Conservation (phyloP, 2,888 invertebrate species). For the Scaptodrosophila latifasciaeformis region DNA sequence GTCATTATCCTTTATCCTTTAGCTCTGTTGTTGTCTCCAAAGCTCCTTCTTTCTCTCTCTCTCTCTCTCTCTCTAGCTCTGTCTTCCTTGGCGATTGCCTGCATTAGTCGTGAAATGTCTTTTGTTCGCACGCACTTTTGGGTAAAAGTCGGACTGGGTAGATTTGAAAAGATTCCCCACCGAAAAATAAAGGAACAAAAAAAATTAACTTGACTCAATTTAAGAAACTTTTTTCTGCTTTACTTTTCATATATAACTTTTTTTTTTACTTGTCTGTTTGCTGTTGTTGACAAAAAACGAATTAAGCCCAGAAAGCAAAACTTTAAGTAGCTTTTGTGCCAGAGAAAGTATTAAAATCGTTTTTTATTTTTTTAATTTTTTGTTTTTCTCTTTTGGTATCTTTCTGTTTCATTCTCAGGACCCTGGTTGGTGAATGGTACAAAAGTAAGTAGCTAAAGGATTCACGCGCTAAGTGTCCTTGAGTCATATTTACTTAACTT, state of each 20-base stretch:
- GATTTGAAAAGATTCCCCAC: no score
- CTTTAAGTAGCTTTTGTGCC: conserved; percentile 65
- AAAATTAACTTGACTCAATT: conserved; percentile 63
- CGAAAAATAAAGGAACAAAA: conserved; percentile 11
- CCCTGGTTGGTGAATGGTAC: conserved; percentile 9
- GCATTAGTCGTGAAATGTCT: conserved; percentile 34
- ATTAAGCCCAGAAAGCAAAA: conserved; percentile 55
- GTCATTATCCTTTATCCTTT: conserved; percentile 66
- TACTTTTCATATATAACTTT: conserved; percentile 28
- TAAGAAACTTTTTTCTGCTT: conserved; percentile 45
- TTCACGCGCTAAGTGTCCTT: conserved; percentile 56
- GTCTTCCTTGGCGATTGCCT: no score
- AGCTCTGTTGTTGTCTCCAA: conserved; percentile 44
- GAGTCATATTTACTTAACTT: conserved; percentile 64
- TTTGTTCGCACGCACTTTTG: conserved; percentile 64
- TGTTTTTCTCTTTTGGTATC: no score
- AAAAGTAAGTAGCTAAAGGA: conserved; percentile 59
- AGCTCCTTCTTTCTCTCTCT: conserved; percentile 26
- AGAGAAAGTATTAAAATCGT: conserved; percentile 59
- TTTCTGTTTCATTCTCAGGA: no score
- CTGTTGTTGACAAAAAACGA: conserved; percentile 61
- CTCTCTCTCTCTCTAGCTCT: neutral
- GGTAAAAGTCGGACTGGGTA: conserved; percentile 19
- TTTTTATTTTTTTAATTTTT: conserved; percentile 25
- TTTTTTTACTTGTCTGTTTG: conserved; percentile 37